Conservation (phyloP, 2,113 vertebrate species). For the Fregata magnificens region DNA sequence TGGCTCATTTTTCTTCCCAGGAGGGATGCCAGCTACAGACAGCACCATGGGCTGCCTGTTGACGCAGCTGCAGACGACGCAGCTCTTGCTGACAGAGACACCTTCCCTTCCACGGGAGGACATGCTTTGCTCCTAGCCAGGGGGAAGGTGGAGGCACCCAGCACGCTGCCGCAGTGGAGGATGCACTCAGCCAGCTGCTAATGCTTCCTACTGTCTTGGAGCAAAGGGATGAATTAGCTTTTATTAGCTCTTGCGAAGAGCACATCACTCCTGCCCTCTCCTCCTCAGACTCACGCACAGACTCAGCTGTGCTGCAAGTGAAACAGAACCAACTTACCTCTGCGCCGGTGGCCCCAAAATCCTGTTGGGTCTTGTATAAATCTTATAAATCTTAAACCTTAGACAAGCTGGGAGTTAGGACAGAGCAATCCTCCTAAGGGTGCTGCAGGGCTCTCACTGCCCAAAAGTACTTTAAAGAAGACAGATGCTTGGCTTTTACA, state of each 20-base stretch:
- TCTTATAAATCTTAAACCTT: not conserved
- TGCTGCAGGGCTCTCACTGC: not conserved
- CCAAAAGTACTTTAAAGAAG: not conserved
- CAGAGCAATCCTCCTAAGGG: not conserved
- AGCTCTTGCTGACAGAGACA: not conserved
- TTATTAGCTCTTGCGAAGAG: slow-evolving; percentile 31
- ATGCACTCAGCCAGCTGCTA: slow-evolving; percentile 29
- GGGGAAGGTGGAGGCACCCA: not conserved
- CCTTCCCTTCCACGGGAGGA: not conserved
- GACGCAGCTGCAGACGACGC: accelerated
- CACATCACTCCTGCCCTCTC: slow-evolving; percentile 36
- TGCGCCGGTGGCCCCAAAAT: not conserved
- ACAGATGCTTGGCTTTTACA: not conserved
- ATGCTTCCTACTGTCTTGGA: slow-evolving; percentile 39
- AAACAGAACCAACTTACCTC: slow-evolving; percentile 33
- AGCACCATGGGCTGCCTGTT: not conserved
- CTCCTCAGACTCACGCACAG: not conserved
- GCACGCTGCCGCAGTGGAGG: not conserved
- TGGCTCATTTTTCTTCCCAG: not conserved
- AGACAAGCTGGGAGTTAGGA: not conserved
- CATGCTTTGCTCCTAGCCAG: not conserved
- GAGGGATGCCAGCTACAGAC: not conserved
- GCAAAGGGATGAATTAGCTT: slow-evolving; percentile 57
- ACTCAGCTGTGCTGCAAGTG: slow-evolving; percentile 33
- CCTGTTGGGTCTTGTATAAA: not conserved